These are phyloP conservation scores for Eumaeus atala DNA, from an alignment of 1,140 invertebrate species.

Conservation along the genomic window DNA sequence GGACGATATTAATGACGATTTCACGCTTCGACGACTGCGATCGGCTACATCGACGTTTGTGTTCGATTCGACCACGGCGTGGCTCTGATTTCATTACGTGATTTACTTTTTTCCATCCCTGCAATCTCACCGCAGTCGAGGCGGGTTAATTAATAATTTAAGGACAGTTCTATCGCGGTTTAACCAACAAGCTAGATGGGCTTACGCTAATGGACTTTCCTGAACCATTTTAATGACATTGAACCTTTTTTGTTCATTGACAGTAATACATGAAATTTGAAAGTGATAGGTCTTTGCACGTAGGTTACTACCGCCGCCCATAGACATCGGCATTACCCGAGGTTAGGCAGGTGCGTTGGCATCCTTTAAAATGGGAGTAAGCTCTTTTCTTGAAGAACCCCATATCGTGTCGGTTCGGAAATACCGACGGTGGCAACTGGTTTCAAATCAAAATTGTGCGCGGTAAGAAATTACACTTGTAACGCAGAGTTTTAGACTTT, in stretches of 20 bases:
- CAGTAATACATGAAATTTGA: too few relatives aligned
- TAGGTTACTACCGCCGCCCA: too few relatives aligned
- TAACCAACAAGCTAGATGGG: constrained; percentile 21
- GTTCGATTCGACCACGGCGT: constrained; percentile 35
- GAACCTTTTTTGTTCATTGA: not conserved
- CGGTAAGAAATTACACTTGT: too few relatives aligned
- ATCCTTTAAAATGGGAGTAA: too few relatives aligned
- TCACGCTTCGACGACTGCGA: constrained; percentile 37
- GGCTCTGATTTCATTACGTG: constrained; percentile 61
- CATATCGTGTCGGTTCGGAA: too few relatives aligned
- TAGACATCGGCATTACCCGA: too few relatives aligned
- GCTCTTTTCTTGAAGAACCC: too few relatives aligned
- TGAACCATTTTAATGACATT: constrained; percentile 33
- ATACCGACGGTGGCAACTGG: too few relatives aligned
- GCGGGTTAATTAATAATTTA: constrained; percentile 69
- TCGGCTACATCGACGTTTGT: constrained; percentile 44
- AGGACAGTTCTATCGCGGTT: constrained; percentile 30
- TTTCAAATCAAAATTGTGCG: too few relatives aligned
- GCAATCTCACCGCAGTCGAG: constrained; percentile 43
- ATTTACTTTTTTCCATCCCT: constrained; percentile 60
- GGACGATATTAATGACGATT: constrained; percentile 57
- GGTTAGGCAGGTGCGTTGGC: too few relatives aligned
- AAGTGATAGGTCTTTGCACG: too few relatives aligned
- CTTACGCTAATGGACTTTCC: constrained; percentile 33
- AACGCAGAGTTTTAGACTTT: too few relatives aligned